phyloP scores from a whole-genome alignment of 2,113 vertebrate genomes.

The Alethe castanea region DNA sequence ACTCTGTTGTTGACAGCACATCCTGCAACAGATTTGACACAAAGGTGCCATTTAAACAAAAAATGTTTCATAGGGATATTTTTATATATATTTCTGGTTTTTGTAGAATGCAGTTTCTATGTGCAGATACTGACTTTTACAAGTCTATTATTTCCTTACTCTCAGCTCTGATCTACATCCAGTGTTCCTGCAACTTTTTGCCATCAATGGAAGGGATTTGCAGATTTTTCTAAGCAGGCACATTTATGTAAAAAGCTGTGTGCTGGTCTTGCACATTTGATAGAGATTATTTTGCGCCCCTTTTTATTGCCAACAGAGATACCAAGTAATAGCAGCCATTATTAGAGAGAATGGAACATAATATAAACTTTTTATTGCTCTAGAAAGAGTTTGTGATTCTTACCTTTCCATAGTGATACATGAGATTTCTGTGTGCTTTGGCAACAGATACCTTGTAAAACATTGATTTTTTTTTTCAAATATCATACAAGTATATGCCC shows the following conservation, averaged over 20 bases:
- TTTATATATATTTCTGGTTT: neutral
- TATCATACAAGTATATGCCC: neutral
- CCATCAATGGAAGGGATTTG: neutral
- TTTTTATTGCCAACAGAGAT: conserved; percentile 17
- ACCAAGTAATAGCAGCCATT: neutral
- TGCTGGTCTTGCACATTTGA: neutral
- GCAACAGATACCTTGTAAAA: neutral
- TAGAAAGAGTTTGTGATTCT: neutral
- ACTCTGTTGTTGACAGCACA: neutral
- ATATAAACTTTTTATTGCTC: conserved; percentile 36
- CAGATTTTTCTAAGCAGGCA: neutral
- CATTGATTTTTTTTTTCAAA: neutral
- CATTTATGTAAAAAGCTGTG: neutral
- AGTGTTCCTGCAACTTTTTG: neutral
- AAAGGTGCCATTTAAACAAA: neutral
- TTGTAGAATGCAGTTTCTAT: neutral
- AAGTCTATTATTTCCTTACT: neutral
- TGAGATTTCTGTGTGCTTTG: neutral
- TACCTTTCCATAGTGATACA: neutral
- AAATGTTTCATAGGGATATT: neutral
- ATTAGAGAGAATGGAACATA: conserved; percentile 18
- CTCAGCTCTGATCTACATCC: conserved; percentile 3
- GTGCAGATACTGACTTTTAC: conserved; percentile 12
- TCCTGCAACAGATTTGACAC: neutral
- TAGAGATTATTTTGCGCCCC: neutral